Base-by-base conservation (phyloP, 1,140 invertebrate genomes). In the Macrobrachium rosenbergii region DNA sequence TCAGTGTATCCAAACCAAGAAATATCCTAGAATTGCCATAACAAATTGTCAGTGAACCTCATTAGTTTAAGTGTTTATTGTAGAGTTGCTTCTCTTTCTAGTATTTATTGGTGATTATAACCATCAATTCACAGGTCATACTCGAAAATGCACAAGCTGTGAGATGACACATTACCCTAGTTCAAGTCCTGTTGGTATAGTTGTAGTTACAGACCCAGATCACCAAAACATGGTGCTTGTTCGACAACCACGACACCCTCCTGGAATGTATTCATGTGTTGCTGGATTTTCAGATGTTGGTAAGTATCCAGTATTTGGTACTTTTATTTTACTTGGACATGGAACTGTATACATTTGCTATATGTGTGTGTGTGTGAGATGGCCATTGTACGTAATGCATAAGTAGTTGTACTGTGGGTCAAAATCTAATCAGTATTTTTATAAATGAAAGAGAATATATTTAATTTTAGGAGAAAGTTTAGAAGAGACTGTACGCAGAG, bases 261-360 rank as follows among this genome's bases (percentile, higher is more conserved):
- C 91, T 12, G 93, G 93, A 75, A 93, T 94, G 92, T 94, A 91
- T 89, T 94, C 93, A 6, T 94, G 93, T 90, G 91, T 94, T 72
- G 94, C 94, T 59, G 94, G 94, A 21, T 94, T 94, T 88, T 92
- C 94, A 89, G 93, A 94, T 91, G 92, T 93, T 90, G 93, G 93
- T 94, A 89, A 86, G 86, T 63, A 37, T 75, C 10, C 21, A 58
- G 60, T 28, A 58, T 75, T 79, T n/a, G 78, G 23, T n/a, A 45
- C 79, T 16, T 69, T 67, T 60, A 69, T 60, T 58, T 63, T 23
- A 23, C n/a, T 77, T 63, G 52, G 80, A 59, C n/a, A 73, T 59
- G 14, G 19, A 59, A 28, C 19, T 14, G 8, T 6, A 7, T 52
- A 52, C 6, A 19, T 16, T 76, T 10, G 28, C 12, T 52, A n/a